A percentile compares a stretch with the other conserved stretches of the same genome.
Evolutionary conservation across 1,140 invertebrate genomes (phyloP).

Genomic region (Dermatophagoides farinae): DNA sequence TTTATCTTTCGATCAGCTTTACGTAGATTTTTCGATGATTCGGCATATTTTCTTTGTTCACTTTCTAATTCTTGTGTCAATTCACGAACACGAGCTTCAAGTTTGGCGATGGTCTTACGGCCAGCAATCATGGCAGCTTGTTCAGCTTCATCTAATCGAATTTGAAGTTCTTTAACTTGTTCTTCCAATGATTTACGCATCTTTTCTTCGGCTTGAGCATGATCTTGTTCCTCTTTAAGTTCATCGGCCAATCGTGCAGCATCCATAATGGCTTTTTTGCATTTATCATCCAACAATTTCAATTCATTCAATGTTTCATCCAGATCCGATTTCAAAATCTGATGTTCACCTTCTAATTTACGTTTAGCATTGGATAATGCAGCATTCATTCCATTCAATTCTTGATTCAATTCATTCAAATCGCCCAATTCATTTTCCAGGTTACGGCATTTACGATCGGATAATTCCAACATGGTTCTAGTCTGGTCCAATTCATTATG

Average conservation of each 20-base stretch:
- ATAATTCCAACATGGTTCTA: conserved; percentile 74
- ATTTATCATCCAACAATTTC: conserved; percentile 88
- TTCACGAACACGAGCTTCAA: conserved; percentile 41
- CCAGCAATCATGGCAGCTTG: conserved; percentile 75
- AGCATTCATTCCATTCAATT: conserved; percentile 72
- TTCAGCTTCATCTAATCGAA: conserved; percentile 37
- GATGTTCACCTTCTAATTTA: conserved; percentile 90
- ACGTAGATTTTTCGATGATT: conserved; percentile 44
- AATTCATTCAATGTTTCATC: conserved; percentile 88
- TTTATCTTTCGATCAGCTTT: conserved; percentile 35
- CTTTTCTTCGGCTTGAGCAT: conserved; percentile 92
- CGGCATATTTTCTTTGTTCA: conserved; percentile 90
- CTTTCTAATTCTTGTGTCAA: conserved; percentile 90
- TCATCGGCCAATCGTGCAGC: conserved; percentile 91
- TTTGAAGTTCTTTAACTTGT: conserved; percentile 93
- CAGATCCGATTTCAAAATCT: conserved; percentile 86
- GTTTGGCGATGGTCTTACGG: conserved; percentile 48
- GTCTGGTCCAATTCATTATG: conserved; percentile 92
- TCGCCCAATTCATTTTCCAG: conserved; percentile 89
- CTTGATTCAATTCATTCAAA: conserved; percentile 88
- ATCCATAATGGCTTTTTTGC: conserved; percentile 94
- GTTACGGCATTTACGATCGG: conserved; percentile 84
- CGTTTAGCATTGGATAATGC: conserved; percentile 84
- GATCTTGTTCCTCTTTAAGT: conserved; percentile 93
- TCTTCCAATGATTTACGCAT: conserved; percentile 85